A percentile compares a stretch with the other conserved stretches of the same genome.
Conservation (phyloP, 2,797 vertebrate genomes). For the Euthynnus affinis region DNA sequence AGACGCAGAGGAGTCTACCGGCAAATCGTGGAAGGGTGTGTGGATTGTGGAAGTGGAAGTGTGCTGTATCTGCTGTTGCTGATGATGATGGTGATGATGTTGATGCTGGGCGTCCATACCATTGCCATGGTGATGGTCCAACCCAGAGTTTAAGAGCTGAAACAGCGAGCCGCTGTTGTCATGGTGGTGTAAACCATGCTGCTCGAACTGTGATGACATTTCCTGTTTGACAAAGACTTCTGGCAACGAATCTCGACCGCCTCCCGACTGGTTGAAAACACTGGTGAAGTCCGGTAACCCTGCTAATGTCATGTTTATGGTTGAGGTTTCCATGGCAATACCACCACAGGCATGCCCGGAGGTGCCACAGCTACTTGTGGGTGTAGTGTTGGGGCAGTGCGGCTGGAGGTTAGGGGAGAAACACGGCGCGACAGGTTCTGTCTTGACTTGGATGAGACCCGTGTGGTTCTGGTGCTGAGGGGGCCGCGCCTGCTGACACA, state of each 20-base stretch:
- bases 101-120: constrained; percentile 83
- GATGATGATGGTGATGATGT: constrained; percentile 82
- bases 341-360: constrained; percentile 53
- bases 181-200: constrained; percentile 81
- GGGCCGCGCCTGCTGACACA: constrained; percentile 87
- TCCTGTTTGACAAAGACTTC: constrained; percentile 97
- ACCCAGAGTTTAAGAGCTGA: constrained; percentile 94
- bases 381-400: constrained; percentile 84
- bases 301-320: constrained; percentile 80
- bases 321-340: constrained; percentile 69
- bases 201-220: constrained; percentile 91
- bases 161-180: constrained; percentile 91
- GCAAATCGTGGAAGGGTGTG: constrained; percentile 88
- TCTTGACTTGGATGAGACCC: constrained; percentile 90
- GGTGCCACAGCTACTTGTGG: constrained; percentile 59
- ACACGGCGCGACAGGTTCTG: constrained; percentile 84
- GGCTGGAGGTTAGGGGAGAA: constrained; percentile 88
- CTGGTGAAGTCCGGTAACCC: constrained; percentile 97
- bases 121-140: constrained; percentile 89
- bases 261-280: constrained; percentile 91
- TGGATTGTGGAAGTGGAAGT: constrained; percentile 90
- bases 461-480: constrained; percentile 71
- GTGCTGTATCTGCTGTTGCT: constrained; percentile 82
- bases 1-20: constrained; percentile 63
- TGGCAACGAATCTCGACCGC: constrained; percentile 51